Conservation (phyloP, 2,113 vertebrate genomes). For the Megaleporinus macrocephalus region DNA sequence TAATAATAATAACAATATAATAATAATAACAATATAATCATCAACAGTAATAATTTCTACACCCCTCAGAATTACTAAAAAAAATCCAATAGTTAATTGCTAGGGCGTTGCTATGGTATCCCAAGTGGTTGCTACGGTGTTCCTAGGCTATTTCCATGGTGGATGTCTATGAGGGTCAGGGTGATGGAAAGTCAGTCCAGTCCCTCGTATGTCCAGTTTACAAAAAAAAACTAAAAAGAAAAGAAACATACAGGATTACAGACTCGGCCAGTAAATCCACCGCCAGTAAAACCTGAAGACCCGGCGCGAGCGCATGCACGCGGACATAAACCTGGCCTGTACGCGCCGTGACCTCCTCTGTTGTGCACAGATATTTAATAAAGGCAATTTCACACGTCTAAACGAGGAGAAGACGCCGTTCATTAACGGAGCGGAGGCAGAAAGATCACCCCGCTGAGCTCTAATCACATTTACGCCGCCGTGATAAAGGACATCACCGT, state of each 20-base stretch:
- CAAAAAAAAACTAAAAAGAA: not conserved
- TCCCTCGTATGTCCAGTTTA: not conserved
- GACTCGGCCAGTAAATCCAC: not conserved
- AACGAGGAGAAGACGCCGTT: slow-evolving; percentile 71
- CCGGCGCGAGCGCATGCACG: not conserved
- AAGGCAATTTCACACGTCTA: slow-evolving; percentile 71
- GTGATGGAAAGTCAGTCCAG: no score
- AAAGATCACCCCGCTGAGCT: slow-evolving; percentile 56
- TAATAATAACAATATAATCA: no score
- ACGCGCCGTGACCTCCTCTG: slow-evolving; percentile 62
- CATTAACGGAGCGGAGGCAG: slow-evolving; percentile 63
- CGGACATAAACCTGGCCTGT: not conserved
- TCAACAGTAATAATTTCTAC: no score
- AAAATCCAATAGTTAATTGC: no score
- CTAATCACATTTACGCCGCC: slow-evolving; percentile 74
- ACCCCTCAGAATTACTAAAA: no score
- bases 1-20: no score
- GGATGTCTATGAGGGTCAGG: no score
- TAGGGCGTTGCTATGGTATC: no score
- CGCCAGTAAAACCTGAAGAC: no score
- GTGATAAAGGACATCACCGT: slow-evolving; percentile 69
- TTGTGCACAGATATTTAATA: slow-evolving; percentile 71
- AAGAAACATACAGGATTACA: not conserved
- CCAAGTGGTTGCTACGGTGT: no score
- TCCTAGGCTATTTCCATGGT: no score